phyloP scores from a whole-genome alignment of 2,113 vertebrate species.

The Haemorhous mexicanus region DNA sequence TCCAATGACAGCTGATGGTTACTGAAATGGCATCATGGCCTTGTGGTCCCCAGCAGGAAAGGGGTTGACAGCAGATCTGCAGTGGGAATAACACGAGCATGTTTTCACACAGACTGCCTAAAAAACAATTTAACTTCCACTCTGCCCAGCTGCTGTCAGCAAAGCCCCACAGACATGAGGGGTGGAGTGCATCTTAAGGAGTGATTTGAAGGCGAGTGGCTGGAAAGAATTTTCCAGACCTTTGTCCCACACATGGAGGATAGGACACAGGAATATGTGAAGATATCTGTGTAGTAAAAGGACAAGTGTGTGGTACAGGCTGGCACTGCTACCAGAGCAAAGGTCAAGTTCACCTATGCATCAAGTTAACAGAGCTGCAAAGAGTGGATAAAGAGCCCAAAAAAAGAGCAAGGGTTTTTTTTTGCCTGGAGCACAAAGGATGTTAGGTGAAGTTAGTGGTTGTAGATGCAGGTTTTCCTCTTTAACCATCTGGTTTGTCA shows the following conservation, averaged over 20 bases:
- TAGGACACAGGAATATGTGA: background rate
- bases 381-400: background rate
- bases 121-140: background rate
- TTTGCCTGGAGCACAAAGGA: background rate
- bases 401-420: background rate
- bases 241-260: background rate
- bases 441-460: background rate
- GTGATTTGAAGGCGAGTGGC: background rate
- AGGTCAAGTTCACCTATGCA: background rate
- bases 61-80: background rate
- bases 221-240: background rate
- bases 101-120: background rate
- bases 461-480: background rate
- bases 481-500: background rate
- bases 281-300: background rate
- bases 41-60: background rate
- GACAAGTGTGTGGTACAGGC: background rate
- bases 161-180: background rate
- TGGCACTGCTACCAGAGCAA: background rate
- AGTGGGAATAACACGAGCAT: background rate
- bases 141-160: conserved; percentile 10
- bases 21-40: background rate
- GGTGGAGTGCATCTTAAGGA: background rate
- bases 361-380: background rate
- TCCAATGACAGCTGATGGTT: background rate